Conservation (phyloP, 2,113 vertebrate species). For the Asarcornis scutulata region DNA sequence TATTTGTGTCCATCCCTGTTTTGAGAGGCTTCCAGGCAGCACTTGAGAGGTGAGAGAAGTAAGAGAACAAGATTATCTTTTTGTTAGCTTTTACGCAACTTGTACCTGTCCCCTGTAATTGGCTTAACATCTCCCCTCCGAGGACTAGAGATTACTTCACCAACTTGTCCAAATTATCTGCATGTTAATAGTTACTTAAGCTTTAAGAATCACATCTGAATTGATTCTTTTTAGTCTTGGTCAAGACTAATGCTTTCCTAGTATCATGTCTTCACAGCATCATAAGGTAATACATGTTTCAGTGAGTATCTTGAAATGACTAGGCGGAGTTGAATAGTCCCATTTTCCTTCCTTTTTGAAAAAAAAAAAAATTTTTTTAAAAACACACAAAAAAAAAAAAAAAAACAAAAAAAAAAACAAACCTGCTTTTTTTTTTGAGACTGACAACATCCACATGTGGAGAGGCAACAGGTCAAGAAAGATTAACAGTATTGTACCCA, state of each 20-base stretch:
- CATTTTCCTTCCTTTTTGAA: too few relatives aligned
- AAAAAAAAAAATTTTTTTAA: too few relatives aligned
- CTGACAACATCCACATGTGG: background rate
- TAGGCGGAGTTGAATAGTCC: background rate
- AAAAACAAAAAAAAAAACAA: too few relatives aligned
- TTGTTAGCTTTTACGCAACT: background rate
- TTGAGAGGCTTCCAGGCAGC: background rate
- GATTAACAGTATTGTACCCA: background rate
- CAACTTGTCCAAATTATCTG: slow-evolving; percentile 12
- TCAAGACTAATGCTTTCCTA: background rate
- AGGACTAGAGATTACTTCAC: background rate
- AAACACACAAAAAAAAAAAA: background rate
- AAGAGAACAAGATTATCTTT: background rate
- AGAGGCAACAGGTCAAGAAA: background rate
- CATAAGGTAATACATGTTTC: background rate
- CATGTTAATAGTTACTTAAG: background rate
- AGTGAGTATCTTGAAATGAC: background rate
- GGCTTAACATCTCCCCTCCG: background rate
- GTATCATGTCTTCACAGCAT: background rate
- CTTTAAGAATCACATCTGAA: background rate
- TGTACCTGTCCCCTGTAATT: background rate
- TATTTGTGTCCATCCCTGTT: background rate
- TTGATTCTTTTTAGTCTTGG: background rate
- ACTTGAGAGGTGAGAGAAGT: background rate
- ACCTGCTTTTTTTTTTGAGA: background rate